Evolutionary conservation across 2,113 vertebrate genomes (phyloP).

Genomic region (Echinops telfairi): DNA sequence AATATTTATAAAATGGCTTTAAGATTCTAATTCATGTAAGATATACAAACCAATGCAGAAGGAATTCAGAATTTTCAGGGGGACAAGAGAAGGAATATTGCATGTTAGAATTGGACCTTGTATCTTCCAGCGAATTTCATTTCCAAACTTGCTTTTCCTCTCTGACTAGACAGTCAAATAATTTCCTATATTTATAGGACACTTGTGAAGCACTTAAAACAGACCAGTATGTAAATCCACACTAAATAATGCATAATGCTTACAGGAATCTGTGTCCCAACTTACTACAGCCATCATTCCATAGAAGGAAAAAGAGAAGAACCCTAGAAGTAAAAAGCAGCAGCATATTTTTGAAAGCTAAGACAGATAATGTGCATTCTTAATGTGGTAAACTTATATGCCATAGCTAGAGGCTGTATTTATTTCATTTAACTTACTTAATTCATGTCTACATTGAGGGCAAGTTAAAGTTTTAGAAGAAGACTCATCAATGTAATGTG

Average conservation of each 20-base stretch:
- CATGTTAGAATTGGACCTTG: slow-evolving; percentile 24
- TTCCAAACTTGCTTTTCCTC: slow-evolving; percentile 64
- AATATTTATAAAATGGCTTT: slow-evolving; percentile 47
- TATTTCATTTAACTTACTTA: slow-evolving; percentile 61
- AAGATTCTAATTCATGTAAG: not conserved
- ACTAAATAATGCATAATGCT: slow-evolving; percentile 83
- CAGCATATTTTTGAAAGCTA: slow-evolving; percentile 54
- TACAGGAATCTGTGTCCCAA: slow-evolving; percentile 75
- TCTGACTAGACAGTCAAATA: slow-evolving; percentile 67
- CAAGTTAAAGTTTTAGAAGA: slow-evolving; percentile 45
- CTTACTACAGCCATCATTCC: slow-evolving; percentile 65
- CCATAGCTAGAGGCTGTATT: slow-evolving; percentile 26
- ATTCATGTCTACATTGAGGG: slow-evolving; percentile 23
- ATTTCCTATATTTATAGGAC: slow-evolving; percentile 76
- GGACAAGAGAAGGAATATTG: not conserved
- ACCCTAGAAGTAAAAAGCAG: slow-evolving; percentile 47
- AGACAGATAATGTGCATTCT: slow-evolving; percentile 52
- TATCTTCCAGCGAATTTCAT: slow-evolving; percentile 54
- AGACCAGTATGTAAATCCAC: slow-evolving; percentile 79
- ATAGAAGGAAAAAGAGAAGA: slow-evolving; percentile 53
- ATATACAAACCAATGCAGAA: slow-evolving; percentile 1
- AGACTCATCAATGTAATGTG: not conserved
- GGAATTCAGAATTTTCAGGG: slow-evolving; percentile 39
- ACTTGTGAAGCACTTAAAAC: slow-evolving; percentile 78
- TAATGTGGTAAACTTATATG: slow-evolving; percentile 12